Percentiles rank a stretch among this genome's conserved stretches.
These are phyloP conservation scores for Spea hammondii DNA, from an alignment of 2,797 vertebrate species.

Conservation along the genomic window DNA sequence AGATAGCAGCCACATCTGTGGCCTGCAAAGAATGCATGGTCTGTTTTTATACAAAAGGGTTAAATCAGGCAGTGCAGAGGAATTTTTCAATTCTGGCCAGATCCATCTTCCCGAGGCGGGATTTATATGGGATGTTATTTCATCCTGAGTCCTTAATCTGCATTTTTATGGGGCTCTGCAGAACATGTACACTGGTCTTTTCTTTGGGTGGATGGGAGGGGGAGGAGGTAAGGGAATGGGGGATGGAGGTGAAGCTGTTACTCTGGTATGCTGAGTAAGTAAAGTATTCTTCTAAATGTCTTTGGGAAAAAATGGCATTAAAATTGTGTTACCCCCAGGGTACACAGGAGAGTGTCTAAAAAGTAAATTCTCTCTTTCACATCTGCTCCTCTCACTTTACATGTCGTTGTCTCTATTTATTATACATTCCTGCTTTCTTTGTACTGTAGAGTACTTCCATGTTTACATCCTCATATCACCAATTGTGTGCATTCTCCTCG, in stretches of 20 bases:
- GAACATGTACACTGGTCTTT: constrained; percentile 51
- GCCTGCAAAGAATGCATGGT: not conserved
- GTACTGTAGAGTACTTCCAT: constrained; percentile 32
- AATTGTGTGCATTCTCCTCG: not conserved
- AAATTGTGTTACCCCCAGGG: constrained; percentile 53
- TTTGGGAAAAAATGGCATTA: constrained; percentile 52
- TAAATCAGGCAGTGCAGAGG: constrained; percentile 65
- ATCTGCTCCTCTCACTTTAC: constrained; percentile 48
- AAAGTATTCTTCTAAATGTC: constrained; percentile 54
- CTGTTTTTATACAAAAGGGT: constrained; percentile 56
- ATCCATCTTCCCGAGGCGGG: constrained; percentile 68
- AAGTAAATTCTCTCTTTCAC: constrained; percentile 48
- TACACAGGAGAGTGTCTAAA: constrained; percentile 45
- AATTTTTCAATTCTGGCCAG: constrained; percentile 68
- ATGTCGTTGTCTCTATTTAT: constrained; percentile 45
- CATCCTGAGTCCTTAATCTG: constrained; percentile 66
- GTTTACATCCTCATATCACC: constrained; percentile 32
- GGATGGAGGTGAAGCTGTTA: constrained; percentile 45
- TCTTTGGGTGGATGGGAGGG: constrained; percentile 42
- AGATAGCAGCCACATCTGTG: not conserved
- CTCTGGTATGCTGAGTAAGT: constrained; percentile 51
- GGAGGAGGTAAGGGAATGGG: constrained; percentile 41
- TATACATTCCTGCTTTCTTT: constrained; percentile 29
- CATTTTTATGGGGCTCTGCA: constrained; percentile 67
- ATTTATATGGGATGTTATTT: constrained; percentile 70